Evolutionary conservation across 2,888 invertebrate genomes (phyloP).

Genomic region (Unio pictorum): DNA sequence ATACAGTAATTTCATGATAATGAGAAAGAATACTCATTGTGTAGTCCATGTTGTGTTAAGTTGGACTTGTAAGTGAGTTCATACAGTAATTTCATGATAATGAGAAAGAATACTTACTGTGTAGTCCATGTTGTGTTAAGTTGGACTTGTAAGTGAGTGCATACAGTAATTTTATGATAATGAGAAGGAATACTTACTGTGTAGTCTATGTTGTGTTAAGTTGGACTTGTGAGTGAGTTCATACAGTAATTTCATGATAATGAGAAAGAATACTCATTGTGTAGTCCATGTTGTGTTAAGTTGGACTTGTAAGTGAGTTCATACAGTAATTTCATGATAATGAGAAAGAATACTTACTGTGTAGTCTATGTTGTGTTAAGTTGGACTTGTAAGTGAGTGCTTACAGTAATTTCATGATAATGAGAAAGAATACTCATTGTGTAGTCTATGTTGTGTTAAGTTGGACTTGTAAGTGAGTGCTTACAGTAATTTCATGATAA

Average conservation of each 20-base stretch:
- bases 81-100: background rate
- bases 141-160: background rate
- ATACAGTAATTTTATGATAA: background rate
- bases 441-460: conserved; percentile 21
- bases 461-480: background rate
- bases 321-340: background rate
- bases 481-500: background rate
- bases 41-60: conserved; percentile 22
- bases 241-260: background rate
- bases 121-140: conserved; percentile 22
- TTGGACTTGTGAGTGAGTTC: background rate
- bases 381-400: background rate
- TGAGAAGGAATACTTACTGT: conserved; percentile 22
- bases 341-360: conserved; percentile 23
- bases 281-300: conserved; percentile 22
- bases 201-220: conserved; percentile 22
- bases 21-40: conserved; percentile 23
- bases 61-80: background rate
- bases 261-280: conserved; percentile 23
- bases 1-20: background rate
- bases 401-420: background rate
- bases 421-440: conserved; percentile 21
- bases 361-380: conserved; percentile 22
- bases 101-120: conserved; percentile 23
- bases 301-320: background rate